Evolutionary conservation across 1,140 invertebrate genomes (phyloP).

Genomic region (Drosophila lowei): DNA sequence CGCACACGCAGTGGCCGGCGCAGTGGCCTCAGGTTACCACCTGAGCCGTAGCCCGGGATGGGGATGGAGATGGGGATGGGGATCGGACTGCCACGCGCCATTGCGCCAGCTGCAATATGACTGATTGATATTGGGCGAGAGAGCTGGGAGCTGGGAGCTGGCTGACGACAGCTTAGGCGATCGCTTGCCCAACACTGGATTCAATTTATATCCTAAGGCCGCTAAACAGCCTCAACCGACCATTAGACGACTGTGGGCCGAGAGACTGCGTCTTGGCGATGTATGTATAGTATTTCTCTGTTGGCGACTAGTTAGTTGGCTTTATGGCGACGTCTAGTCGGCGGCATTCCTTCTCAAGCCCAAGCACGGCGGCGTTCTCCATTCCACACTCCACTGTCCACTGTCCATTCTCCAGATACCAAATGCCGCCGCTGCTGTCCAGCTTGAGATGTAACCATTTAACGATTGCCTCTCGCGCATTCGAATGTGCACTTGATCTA

Average conservation of each 20-base stretch:
- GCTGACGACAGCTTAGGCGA: constrained; percentile 2
- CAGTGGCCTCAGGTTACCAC: constrained; percentile 57
- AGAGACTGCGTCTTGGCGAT: constrained; percentile 22
- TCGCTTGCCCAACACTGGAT: constrained; percentile 17
- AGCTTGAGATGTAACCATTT: constrained; percentile 72
- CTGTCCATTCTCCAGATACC: not conserved
- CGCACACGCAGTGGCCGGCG: constrained; percentile 49
- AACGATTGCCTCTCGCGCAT: constrained; percentile 60
- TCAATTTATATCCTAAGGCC: constrained; percentile 39
- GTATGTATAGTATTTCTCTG: constrained; percentile 32
- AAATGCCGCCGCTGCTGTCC: constrained; percentile 48
- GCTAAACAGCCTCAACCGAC: constrained; percentile 46
- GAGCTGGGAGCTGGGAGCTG: constrained; percentile 27
- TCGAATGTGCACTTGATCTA: constrained; percentile 77
- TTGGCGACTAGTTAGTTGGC: constrained; percentile 8
- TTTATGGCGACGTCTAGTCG: constrained; percentile 70
- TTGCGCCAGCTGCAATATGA: constrained; percentile 50
- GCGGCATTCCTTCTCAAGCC: constrained; percentile 66
- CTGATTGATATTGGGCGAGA: constrained; percentile 74
- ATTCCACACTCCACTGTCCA: constrained; percentile 11
- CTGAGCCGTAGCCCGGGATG: constrained; percentile 24
- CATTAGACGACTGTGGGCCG: constrained; percentile 35
- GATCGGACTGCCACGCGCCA: constrained; percentile 38
- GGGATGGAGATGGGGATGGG: constrained; percentile 12
- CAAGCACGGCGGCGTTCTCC: constrained; percentile 44